phyloP scores from a whole-genome alignment of 2,888 invertebrate species.

The Panzeria rudis region DNA sequence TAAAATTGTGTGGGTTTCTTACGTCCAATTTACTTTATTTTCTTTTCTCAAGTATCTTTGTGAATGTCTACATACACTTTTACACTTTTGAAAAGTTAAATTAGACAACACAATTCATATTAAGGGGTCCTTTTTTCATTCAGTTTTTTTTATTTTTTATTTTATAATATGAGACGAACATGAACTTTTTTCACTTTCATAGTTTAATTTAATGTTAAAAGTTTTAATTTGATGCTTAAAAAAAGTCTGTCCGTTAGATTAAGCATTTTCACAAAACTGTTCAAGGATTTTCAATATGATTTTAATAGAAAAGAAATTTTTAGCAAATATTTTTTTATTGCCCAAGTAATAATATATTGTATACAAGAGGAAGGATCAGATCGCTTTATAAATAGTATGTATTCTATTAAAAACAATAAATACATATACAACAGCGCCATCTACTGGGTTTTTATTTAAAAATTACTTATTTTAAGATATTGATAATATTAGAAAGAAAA shows the following conservation, averaged over 20 bases:
- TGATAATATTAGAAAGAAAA: no score
- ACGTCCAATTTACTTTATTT: constrained; percentile 65
- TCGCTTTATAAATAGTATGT: no score
- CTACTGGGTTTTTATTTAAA: no score
- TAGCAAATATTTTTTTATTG: no score
- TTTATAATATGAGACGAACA: background rate
- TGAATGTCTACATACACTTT: background rate
- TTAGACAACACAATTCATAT: background rate
- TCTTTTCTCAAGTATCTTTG: constrained; percentile 44
- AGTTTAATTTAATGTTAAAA: background rate
- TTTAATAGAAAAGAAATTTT: background rate
- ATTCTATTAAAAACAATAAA: no score
- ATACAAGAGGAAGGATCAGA: no score
- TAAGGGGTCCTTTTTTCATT: background rate
- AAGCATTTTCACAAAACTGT: background rate
- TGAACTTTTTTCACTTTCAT: background rate
- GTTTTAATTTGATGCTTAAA: background rate
- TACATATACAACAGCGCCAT: no score
- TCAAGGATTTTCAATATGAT: background rate
- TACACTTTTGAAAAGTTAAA: background rate
- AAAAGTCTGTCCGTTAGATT: background rate
- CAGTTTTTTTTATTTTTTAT: background rate
- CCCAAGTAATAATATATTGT: no score
- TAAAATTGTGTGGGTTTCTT: constrained; percentile 64
- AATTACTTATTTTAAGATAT: no score